Conservation (phyloP, 2,797 vertebrate genomes). For the Pristis pectinata region DNA sequence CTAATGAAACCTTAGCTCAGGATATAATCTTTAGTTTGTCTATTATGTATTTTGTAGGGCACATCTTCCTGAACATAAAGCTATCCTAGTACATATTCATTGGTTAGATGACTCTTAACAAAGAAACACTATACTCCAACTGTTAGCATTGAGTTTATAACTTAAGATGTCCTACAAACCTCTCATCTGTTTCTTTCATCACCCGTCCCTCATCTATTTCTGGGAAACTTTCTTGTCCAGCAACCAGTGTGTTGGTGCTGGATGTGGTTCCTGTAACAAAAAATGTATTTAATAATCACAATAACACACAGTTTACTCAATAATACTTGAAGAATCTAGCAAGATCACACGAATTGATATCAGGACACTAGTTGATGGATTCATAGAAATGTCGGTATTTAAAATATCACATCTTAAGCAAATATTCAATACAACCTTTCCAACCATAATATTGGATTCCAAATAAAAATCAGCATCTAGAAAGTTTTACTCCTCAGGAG, state of each 20-base stretch:
- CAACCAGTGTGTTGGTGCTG: slow-evolving; percentile 93
- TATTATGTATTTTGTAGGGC: neutral
- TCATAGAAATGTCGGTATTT: neutral
- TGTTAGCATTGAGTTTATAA: neutral
- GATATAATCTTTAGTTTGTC: neutral
- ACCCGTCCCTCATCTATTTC: slow-evolving; percentile 81
- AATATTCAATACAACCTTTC: neutral
- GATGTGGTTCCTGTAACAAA: slow-evolving; percentile 79
- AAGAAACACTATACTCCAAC: neutral
- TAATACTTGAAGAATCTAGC: neutral
- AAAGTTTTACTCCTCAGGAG: neutral
- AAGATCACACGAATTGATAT: neutral
- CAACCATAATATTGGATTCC: neutral
- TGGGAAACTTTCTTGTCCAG: slow-evolving; percentile 82
- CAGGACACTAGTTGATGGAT: neutral
- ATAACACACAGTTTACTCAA: neutral
- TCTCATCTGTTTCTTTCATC: slow-evolving; percentile 81
- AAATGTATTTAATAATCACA: neutral
- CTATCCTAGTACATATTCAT: neutral
- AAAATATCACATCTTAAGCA: slow-evolving; percentile 33
- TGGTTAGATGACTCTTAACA: neutral
- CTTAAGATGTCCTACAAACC: slow-evolving; percentile 55
- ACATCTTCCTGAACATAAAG: neutral
- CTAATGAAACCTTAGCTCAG: neutral
- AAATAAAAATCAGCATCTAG: neutral